Evolutionary conservation across 1,140 invertebrate genomes (phyloP).

Genomic region (Tetramorium simillimum): DNA sequence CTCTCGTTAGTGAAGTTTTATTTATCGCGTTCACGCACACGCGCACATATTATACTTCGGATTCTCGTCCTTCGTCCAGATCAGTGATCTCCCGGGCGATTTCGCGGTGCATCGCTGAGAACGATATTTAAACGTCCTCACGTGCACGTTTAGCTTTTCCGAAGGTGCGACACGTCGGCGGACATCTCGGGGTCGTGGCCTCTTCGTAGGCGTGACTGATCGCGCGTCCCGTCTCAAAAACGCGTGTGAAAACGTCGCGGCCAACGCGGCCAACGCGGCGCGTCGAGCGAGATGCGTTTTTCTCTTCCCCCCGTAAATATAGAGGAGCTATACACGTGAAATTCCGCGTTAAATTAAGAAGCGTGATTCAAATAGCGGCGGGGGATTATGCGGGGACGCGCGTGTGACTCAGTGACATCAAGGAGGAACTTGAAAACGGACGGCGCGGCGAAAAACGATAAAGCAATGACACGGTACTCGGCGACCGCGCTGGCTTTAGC

Average conservation of each 20-base stretch:
- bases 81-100: not conserved
- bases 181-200: slow-evolving; percentile 47
- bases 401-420: not conserved
- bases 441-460: not conserved
- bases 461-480: not conserved
- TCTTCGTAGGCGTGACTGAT: slow-evolving; percentile 52
- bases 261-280: not conserved
- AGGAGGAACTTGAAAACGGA: slow-evolving; percentile 16
- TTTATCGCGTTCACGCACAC: not conserved
- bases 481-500: slow-evolving; percentile 22
- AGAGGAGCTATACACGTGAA: not conserved
- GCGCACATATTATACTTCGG: not conserved
- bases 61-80: slow-evolving; percentile 20
- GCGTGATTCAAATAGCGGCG: not conserved
- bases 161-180: slow-evolving; percentile 18
- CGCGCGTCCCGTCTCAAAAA: not conserved
- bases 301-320: not conserved
- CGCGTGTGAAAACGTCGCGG: slow-evolving; percentile 11
- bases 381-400: not conserved
- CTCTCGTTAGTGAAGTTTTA: not conserved
- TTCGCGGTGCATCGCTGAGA: not conserved
- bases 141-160: slow-evolving; percentile 35
- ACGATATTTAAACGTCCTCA: slow-evolving; percentile 47
- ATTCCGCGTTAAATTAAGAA: slow-evolving; percentile 19
- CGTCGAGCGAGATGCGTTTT: slow-evolving; percentile 4